Conservation (phyloP, 1,140 invertebrate species). For the Cyrtorhinus lividipennis region DNA sequence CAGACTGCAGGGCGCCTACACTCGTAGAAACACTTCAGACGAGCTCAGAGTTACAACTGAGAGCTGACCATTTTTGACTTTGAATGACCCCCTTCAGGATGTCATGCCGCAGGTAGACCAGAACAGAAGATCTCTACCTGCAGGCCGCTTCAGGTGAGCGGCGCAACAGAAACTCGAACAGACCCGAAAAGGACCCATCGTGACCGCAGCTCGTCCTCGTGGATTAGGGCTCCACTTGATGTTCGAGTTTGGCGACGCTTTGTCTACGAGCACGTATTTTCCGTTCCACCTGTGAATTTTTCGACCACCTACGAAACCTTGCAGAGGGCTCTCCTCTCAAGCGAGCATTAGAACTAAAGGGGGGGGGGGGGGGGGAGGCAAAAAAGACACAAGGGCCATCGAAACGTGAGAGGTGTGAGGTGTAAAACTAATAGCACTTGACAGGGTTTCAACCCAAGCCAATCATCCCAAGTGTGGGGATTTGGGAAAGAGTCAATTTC, state of each 20-base stretch:
- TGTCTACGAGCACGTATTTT: slow-evolving; percentile 4
- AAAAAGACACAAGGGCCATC: neutral
- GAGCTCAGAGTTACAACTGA: neutral
- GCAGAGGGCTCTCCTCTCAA: neutral
- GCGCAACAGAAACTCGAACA: no score
- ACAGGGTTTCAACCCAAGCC: neutral
- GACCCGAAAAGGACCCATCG: no score
- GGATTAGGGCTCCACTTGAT: slow-evolving; percentile 8
- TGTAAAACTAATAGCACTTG: neutral
- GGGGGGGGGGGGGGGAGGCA: no score
- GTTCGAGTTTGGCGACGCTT: neutral
- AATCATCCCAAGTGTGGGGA: neutral
- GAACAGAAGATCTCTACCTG: no score
- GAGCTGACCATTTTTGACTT: neutral
- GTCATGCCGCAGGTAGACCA: no score
- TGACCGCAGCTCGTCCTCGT: neutral
- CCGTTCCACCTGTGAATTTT: neutral
- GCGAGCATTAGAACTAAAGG: no score
- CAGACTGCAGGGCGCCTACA: neutral
- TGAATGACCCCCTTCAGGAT: neutral
- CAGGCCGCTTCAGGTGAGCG: no score
- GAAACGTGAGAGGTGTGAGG: neutral
- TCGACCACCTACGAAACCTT: neutral
- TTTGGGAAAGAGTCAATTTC: no score
- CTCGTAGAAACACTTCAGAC: neutral